These are phyloP conservation scores for Leucosticte australis DNA, from an alignment of 2,113 vertebrate species.

Conservation along the genomic window DNA sequence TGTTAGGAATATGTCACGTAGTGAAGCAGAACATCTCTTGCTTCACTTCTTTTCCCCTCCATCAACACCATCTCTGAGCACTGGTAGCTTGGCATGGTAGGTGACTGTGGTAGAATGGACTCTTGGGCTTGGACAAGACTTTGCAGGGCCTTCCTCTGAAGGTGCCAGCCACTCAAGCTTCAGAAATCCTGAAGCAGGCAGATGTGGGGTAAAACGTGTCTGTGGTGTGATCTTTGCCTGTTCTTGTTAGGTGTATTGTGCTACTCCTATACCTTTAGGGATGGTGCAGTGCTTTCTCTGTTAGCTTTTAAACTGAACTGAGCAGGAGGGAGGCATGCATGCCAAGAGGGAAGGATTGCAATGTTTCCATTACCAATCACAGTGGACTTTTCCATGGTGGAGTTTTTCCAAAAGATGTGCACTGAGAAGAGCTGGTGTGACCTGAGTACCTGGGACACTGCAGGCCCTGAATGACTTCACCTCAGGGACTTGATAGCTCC, in stretches of 20 bases:
- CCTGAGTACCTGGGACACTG: not conserved
- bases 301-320: not conserved
- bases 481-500: not conserved
- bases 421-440: not conserved
- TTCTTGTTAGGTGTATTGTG: not conserved
- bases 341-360: not conserved
- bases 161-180: not conserved
- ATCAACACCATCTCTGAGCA: not conserved
- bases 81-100: fast-evolving
- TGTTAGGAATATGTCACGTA: not conserved
- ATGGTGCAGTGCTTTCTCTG: not conserved
- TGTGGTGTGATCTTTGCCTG: not conserved
- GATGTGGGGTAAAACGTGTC: not conserved
- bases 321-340: not conserved
- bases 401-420: not conserved
- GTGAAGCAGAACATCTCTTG: not conserved
- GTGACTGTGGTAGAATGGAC: not conserved
- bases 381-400: not conserved
- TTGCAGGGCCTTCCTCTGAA: not conserved
- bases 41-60: not conserved
- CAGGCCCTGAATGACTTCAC: not conserved
- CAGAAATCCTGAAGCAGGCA: not conserved
- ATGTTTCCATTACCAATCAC: not conserved
- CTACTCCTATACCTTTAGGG: not conserved
- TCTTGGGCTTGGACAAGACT: not conserved